These are phyloP conservation scores for Cisticola juncidis DNA, from an alignment of 2,113 vertebrate species.

Conservation along the genomic window DNA sequence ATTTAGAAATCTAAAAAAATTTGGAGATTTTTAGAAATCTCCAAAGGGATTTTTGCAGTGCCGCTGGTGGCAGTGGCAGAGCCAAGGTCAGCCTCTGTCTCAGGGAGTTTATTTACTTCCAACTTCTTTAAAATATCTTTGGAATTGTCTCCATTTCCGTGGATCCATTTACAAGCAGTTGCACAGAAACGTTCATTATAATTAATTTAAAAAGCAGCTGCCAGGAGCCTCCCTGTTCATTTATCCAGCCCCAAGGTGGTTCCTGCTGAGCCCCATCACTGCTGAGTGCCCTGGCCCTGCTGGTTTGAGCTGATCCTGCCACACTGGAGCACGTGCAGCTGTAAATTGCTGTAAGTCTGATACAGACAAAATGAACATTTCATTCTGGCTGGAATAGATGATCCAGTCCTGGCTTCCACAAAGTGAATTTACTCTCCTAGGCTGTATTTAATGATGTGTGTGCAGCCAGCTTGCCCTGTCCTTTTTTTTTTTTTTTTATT, in stretches of 20 bases:
- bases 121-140: not conserved
- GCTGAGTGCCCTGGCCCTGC: not conserved
- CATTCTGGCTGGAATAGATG: not conserved
- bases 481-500: not conserved
- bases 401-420: not conserved
- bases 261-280: not conserved
- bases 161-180: not conserved
- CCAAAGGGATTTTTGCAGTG: not conserved
- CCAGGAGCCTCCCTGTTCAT: not conserved
- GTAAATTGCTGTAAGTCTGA: not conserved
- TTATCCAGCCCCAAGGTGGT: not conserved
- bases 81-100: not conserved
- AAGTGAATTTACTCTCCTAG: not conserved
- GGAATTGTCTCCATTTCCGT: not conserved
- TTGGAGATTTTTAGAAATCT: not conserved
- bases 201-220: not conserved
- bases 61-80: rapidly evolving
- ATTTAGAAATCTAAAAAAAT: not conserved
- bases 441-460: not conserved
- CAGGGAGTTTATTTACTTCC: not conserved
- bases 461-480: not conserved
- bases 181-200: not conserved
- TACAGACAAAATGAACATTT: not conserved
- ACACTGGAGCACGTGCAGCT: not conserved
- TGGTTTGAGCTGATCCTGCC: not conserved